phyloP scores from a whole-genome alignment of 2,888 invertebrate species.

The Apamea epomidion region DNA sequence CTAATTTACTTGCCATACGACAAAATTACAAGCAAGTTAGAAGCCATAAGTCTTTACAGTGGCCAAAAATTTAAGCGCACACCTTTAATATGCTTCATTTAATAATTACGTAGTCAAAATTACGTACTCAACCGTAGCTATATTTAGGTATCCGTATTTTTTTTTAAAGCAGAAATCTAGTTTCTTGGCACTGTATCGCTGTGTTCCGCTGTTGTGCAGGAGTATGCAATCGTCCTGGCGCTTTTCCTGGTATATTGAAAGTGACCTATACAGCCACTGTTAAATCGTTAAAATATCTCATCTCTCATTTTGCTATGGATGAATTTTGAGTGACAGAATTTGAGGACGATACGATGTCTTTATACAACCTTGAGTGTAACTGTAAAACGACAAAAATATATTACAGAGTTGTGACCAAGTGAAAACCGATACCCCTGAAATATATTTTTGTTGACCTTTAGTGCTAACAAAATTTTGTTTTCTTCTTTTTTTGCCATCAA shows the following conservation, averaged over 20 bases:
- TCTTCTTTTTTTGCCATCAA: slow-evolving; percentile 54
- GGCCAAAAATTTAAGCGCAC: background rate
- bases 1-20: background rate
- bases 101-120: background rate
- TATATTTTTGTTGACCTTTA: slow-evolving; percentile 34
- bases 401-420: slow-evolving; percentile 6
- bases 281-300: background rate
- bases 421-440: slow-evolving; percentile 7
- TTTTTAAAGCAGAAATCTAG: background rate
- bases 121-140: background rate
- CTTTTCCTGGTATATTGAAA: background rate
- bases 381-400: slow-evolving; percentile 2
- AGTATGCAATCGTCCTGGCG: background rate
- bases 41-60: background rate
- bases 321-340: background rate
- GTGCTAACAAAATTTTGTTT: slow-evolving; percentile 42
- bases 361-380: slow-evolving; percentile 3
- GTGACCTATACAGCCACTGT: background rate
- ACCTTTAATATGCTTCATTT: background rate
- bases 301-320: background rate
- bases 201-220: background rate
- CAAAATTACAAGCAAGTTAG: slow-evolving; percentile 19
- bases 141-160: background rate
- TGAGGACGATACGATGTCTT: background rate
- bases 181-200: background rate